Evolutionary conservation across 2,797 vertebrate genomes (phyloP), one percentile per base, ranked within the genome.

Genomic region (Phaenicophaeus curvirostris): DNA sequence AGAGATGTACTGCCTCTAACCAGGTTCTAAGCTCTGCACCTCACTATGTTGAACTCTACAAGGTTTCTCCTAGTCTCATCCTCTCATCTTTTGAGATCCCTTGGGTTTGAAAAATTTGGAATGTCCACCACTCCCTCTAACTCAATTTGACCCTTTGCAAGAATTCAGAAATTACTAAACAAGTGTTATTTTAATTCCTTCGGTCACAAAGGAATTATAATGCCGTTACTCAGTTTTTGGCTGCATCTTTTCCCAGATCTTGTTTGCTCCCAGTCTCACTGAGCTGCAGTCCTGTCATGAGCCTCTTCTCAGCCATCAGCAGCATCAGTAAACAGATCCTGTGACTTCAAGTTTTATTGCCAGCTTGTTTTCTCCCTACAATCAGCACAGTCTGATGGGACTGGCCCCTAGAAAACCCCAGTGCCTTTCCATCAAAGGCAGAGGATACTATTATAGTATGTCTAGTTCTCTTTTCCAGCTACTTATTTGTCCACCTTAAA

Each of bases 21-120:
- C 66, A 46, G 66, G 8, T 54, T 31, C 44, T 27, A 25, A 54
- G 54, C 35, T 41, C 77, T 63, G 31, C 62, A 57, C 9, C n/a
- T 71, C 2, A 0, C 25, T 2, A 0, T 11, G 4, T 2, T 44
- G 20, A 85, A 13, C 28, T 71, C 61, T 5, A 0, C 15, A 18
- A 76, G 41, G 20, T 44, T 89, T 71, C 51, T 65, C 41, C 46
- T 28, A 23, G 41, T 46, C 15, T 27, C 27, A 7, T 46, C 15
- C 16, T 75, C 72, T 74, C 33, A 62, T 28, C 61, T 51, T 1
- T 18, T 44, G 31, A 89, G 35, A 13, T 80, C 27, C 31, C 25
- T 83, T 1, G 4, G 11, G 37, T 72, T 48, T 59, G 53, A 57
- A 68, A 68, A 5, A 35, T 57, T 65, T 54, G n/a, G 44, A 68